Percentiles rank a stretch among this genome's conserved stretches.
These are phyloP conservation scores for Solenopsis invicta DNA, from an alignment of 1,140 invertebrate species.

Conservation along the genomic window DNA sequence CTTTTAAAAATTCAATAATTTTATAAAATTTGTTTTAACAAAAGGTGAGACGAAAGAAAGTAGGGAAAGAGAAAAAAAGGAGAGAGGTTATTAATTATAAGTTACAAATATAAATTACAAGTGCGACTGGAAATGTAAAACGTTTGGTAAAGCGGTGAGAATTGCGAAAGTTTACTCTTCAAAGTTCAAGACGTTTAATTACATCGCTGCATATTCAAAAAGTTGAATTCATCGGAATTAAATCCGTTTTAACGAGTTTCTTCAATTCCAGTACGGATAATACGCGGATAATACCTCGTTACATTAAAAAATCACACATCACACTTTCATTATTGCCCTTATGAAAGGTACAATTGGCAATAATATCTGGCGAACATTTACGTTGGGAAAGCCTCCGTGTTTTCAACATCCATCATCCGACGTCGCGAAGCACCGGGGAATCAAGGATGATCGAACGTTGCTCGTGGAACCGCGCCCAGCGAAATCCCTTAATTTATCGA, in stretches of 20 bases:
- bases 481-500: slow-evolving; percentile 61
- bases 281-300: background rate
- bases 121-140: slow-evolving; percentile 4
- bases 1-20: background rate
- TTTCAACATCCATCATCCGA: slow-evolving; percentile 56
- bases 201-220: slow-evolving; percentile 3
- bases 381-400: background rate
- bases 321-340: slow-evolving; percentile 22
- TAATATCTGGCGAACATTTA: slow-evolving; percentile 43
- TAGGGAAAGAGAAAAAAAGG: background rate
- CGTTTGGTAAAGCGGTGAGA: background rate
- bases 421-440: slow-evolving; percentile 22
- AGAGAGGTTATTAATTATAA: slow-evolving; percentile 2
- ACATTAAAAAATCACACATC: slow-evolving; percentile 28
- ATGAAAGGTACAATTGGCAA: slow-evolving; percentile 4
- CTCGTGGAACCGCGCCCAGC: slow-evolving; percentile 34
- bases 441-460: slow-evolving; percentile 61
- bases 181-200: background rate
- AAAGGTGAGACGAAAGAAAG: background rate
- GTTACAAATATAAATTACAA: slow-evolving; percentile 14
- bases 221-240: slow-evolving; percentile 6
- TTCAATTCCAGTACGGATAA: background rate
- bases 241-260: background rate
- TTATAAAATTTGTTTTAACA: background rate
- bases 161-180: background rate